Evolutionary conservation across 2,113 vertebrate species (phyloP).

Genomic region (Nanger granti): DNA sequence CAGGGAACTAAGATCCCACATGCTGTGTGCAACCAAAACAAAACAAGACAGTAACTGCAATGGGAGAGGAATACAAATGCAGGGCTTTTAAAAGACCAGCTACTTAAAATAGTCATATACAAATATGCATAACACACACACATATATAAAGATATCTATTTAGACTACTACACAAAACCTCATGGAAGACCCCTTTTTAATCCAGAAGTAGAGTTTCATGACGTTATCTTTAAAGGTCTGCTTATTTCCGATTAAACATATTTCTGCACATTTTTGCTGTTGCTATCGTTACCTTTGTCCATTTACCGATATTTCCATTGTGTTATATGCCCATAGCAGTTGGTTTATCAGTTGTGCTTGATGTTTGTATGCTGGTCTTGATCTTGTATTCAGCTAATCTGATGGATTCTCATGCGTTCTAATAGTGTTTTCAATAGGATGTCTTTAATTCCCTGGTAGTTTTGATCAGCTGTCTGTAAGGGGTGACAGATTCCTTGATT

Average conservation of each 20-base stretch:
- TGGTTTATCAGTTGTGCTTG: background rate
- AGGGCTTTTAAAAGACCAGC: background rate
- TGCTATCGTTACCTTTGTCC: background rate
- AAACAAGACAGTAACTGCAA: background rate
- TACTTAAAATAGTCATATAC: background rate
- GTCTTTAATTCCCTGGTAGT: background rate
- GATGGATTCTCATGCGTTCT: background rate
- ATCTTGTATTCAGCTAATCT: background rate
- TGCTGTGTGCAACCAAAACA: background rate
- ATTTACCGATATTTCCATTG: background rate
- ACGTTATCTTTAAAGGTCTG: background rate
- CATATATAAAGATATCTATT: background rate
- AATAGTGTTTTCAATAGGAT: background rate
- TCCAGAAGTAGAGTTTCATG: background rate
- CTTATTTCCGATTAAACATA: background rate
- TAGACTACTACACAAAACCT: background rate
- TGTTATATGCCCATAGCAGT: background rate
- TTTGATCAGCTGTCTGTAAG: background rate
- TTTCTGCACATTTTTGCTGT: background rate
- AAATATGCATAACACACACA: background rate
- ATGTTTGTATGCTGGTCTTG: background rate
- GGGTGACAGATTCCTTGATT: background rate
- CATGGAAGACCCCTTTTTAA: background rate
- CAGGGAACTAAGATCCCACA: background rate
- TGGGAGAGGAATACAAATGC: background rate